These are phyloP conservation scores for Seira musarum DNA, from an alignment of 2,888 invertebrate species.

Conservation along the genomic window DNA sequence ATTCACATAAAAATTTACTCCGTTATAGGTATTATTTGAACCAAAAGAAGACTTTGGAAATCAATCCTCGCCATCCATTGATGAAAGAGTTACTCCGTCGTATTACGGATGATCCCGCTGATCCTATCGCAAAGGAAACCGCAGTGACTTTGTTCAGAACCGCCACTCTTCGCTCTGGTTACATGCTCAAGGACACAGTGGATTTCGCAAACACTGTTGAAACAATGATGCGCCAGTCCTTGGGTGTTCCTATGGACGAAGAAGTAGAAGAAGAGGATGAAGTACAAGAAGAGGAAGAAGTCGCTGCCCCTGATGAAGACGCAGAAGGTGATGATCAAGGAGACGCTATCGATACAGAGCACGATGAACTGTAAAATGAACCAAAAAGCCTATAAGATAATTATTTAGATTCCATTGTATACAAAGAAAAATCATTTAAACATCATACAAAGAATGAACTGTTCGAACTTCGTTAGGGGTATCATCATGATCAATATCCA, in stretches of 20 bases:
- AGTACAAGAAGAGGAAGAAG: conserved; percentile 56
- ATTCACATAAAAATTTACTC: background rate
- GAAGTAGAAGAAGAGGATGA: conserved; percentile 70
- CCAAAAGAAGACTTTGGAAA: conserved; percentile 97
- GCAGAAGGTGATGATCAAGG: conserved; percentile 59
- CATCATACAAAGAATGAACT: conserved; percentile 16
- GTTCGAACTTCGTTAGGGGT: background rate
- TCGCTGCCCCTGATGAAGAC: conserved; percentile 56
- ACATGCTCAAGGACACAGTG: conserved; percentile 87
- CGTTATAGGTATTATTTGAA: conserved; percentile 81
- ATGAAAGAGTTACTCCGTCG: conserved; percentile 91
- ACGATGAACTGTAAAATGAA: conserved; percentile 64
- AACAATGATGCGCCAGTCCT: conserved; percentile 85
- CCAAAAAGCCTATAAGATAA: conserved; percentile 21
- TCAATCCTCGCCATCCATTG: conserved; percentile 97
- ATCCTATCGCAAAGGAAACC: conserved; percentile 85
- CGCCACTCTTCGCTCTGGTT: conserved; percentile 95
- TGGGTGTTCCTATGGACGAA: conserved; percentile 86
- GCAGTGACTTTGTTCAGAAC: conserved; percentile 93
- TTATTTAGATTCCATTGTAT: conserved; percentile 28
- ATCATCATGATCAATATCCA: conserved; percentile 12
- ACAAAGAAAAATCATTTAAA: background rate
- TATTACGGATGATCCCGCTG: conserved; percentile 84
- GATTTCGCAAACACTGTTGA: conserved; percentile 94
- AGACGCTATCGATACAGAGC: conserved; percentile 58